These are phyloP conservation scores for Phengaris arion DNA, from an alignment of 2,888 invertebrate species.

Conservation along the genomic window DNA sequence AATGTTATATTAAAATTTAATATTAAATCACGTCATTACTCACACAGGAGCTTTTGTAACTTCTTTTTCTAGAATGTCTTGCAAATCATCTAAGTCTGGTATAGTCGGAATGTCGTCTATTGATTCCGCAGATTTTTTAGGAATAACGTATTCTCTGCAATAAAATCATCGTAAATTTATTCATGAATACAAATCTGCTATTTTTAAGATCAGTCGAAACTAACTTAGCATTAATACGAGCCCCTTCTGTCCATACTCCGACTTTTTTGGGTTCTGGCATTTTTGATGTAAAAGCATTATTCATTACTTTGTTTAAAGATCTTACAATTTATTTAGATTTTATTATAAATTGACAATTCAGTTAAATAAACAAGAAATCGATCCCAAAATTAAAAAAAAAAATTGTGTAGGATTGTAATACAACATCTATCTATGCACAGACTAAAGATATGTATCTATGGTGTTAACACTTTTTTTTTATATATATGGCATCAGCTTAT, in stretches of 20 bases:
- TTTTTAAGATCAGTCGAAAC: constrained; percentile 30
- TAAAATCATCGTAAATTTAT: background rate
- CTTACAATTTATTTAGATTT: too few relatives aligned
- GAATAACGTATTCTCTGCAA: constrained; percentile 65
- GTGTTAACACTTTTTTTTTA: too few relatives aligned
- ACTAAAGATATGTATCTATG: too few relatives aligned
- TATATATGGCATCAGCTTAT: too few relatives aligned
- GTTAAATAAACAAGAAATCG: too few relatives aligned
- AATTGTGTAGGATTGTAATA: too few relatives aligned
- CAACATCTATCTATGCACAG: too few relatives aligned
- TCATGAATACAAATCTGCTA: background rate
- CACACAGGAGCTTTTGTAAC: constrained; percentile 62
- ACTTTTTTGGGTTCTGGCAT: constrained; percentile 68
- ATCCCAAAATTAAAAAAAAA: too few relatives aligned
- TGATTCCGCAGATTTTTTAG: constrained; percentile 66
- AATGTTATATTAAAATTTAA: background rate
- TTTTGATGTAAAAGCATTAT: constrained; percentile 53
- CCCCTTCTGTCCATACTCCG: constrained; percentile 73
- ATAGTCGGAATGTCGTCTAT: constrained; percentile 74
- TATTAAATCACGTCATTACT: constrained; percentile 41
- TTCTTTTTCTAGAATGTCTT: constrained; percentile 71
- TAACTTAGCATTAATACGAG: constrained; percentile 69
- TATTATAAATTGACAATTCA: too few relatives aligned
- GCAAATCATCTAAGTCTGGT: constrained; percentile 72
- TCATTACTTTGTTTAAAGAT: constrained; percentile 38